phyloP scores from a whole-genome alignment of 2,113 vertebrate species.

The Rhegmatorhina hoffmannsi region DNA sequence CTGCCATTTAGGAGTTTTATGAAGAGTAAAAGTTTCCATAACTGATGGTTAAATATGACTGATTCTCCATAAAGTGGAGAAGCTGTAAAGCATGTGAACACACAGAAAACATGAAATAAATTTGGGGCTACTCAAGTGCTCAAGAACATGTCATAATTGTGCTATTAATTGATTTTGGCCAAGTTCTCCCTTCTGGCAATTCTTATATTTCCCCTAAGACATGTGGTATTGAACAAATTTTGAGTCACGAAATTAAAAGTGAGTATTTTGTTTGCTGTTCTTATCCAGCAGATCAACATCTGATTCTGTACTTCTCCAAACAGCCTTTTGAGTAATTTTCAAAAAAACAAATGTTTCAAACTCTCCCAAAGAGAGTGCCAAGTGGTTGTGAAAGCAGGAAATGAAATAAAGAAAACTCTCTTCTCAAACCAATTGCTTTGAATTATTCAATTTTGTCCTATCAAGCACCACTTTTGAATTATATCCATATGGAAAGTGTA shows the following conservation, averaged over 20 bases:
- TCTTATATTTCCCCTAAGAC: background rate
- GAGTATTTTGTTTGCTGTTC: background rate
- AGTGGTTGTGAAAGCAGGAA: background rate
- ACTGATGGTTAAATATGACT: background rate
- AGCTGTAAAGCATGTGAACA: background rate
- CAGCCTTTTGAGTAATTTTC: background rate
- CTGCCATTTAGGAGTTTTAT: background rate
- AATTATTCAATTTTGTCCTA: background rate
- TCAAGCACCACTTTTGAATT: background rate
- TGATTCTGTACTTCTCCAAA: background rate
- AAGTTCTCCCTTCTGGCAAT: background rate
- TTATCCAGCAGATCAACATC: background rate
- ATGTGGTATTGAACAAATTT: background rate
- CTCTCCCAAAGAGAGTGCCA: background rate
- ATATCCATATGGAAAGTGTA: background rate
- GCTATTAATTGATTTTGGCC: background rate
- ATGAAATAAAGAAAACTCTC: conserved; percentile 8
- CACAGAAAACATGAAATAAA: background rate
- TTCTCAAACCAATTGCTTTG: background rate
- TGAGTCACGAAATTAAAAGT: background rate
- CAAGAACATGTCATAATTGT: background rate
- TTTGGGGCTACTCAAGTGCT: background rate
- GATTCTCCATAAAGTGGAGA: background rate
- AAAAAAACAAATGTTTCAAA: background rate
- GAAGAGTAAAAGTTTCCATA: background rate